Percentiles rank a stretch among this genome's conserved stretches.
phyloP scores from a whole-genome alignment of 2,888 invertebrate species.

The Stramonita haemastoma region DNA sequence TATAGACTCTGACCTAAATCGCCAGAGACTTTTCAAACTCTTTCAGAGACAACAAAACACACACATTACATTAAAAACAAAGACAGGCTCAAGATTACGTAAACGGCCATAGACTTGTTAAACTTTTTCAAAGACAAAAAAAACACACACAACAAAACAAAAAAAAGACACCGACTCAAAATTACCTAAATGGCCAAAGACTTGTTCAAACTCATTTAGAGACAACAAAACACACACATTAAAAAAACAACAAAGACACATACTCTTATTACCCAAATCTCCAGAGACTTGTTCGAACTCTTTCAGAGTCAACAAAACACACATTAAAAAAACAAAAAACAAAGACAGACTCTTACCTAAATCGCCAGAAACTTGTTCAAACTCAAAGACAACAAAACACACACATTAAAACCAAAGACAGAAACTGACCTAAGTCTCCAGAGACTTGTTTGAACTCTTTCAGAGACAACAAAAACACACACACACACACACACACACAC shows the following conservation, averaged over 20 bases:
- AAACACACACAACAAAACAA: too few species aligned
- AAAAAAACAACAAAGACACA: too few species aligned
- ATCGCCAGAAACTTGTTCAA: slow-evolving; percentile 58
- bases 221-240: too few species aligned
- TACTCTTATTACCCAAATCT: too few species aligned
- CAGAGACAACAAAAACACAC: background rate
- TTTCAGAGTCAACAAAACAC: background rate
- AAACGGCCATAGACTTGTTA: too few species aligned
- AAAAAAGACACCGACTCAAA: too few species aligned
- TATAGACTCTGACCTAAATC: too few species aligned
- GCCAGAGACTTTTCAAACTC: too few species aligned
- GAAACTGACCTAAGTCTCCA: background rate
- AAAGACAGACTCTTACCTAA: slow-evolving; percentile 60
- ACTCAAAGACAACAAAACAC: background rate
- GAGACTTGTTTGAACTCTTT: background rate
- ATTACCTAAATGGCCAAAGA: slow-evolving; percentile 75
- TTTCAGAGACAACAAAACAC: too few species aligned
- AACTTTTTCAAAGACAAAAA: too few species aligned
- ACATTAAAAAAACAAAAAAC: background rate
- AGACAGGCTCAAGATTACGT: too few species aligned
- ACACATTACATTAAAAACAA: too few species aligned
- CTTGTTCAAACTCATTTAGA: slow-evolving; percentile 78
- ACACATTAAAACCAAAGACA: background rate
- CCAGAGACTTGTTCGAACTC: background rate
- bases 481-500: background rate